Evolutionary conservation across 2,888 invertebrate genomes (phyloP), one percentile per base, ranked within the genome.

Genomic region (Diabrotica balteata): DNA sequence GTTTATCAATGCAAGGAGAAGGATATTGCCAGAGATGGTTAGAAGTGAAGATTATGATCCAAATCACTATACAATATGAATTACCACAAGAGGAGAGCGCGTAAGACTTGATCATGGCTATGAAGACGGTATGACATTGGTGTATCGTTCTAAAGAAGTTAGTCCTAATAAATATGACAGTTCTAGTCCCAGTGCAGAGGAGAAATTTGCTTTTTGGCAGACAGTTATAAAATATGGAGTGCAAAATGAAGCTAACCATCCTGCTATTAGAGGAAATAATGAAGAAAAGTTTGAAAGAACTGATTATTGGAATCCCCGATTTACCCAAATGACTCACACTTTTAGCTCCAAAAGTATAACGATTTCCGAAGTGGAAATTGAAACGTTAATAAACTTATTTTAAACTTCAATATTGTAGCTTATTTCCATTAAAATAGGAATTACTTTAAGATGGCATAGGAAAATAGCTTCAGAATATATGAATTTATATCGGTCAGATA

Each of bases 1-100:
- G 96, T 97, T 97, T 83, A 97, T 97, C 74, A 97, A 97, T 85
- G 96, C 97, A 0, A 90, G 97, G 0, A 89, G 97, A 42, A 90
- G 97, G 76, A 95, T 97, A 82, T 85, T 97, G 72, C 96, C 97
- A 0, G 96, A 96, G 84, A 95, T 97, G 91, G 95, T 97, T 70
- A 88, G 95, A 6, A 90, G 93, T 73, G 96, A 96, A 84, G 96
- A 96, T 0, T 92, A 95, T 83, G 95, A 96, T 85, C 96, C 94
- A 5, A 86, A 95, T 73, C 93, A 95, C 83, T 97, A 93, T 84
- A 97, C 96, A 8, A 96, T 97, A 78, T 96, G 76, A 44, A 75
- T 72, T 42, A 74, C 76, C 8, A 32, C 32, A 32, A 79, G 79
- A 9, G 81, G 81, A 46, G 84, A 83, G 73, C 75, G 83, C 43